Conservation (phyloP, 2,888 invertebrate species). For the Pammene aurita region DNA sequence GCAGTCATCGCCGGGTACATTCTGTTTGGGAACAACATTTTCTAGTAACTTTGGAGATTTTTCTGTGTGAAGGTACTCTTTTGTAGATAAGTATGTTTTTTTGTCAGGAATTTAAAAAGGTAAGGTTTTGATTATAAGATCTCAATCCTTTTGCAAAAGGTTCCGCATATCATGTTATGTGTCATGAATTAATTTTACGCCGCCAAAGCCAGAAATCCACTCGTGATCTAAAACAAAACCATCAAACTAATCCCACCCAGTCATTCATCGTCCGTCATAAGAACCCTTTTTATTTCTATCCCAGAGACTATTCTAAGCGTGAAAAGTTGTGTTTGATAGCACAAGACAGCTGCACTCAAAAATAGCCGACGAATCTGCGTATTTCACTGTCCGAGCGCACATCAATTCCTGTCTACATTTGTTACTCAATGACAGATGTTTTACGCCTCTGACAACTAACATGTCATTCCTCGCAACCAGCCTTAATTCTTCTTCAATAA, state of each 20-base stretch:
- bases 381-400: slow-evolving; percentile 80
- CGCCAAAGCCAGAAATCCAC: slow-evolving; percentile 9
- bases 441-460: slow-evolving; percentile 66
- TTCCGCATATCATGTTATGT: not conserved
- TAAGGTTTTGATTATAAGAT: no score
- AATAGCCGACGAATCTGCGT: slow-evolving; percentile 79
- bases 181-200: not conserved
- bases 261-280: slow-evolving; percentile 28
- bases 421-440: slow-evolving; percentile 81
- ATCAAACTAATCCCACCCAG: slow-evolving; percentile 14
- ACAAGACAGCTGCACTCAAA: slow-evolving; percentile 77
- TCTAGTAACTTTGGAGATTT: not conserved
- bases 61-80: no score
- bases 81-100: no score
- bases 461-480: slow-evolving; percentile 41
- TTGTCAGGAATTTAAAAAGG: no score
- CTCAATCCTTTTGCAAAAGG: no score
- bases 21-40: not conserved
- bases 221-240: slow-evolving; percentile 12
- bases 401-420: slow-evolving; percentile 81
- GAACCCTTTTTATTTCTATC: slow-evolving; percentile 36
- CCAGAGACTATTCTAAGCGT: slow-evolving; percentile 37
- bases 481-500: slow-evolving; percentile 47
- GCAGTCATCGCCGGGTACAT: not conserved
- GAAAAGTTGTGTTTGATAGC: slow-evolving; percentile 58